Conservation (phyloP, 37 sponge, comb jelly and placozoan species). For the Chondrosia reniformis region DNA sequence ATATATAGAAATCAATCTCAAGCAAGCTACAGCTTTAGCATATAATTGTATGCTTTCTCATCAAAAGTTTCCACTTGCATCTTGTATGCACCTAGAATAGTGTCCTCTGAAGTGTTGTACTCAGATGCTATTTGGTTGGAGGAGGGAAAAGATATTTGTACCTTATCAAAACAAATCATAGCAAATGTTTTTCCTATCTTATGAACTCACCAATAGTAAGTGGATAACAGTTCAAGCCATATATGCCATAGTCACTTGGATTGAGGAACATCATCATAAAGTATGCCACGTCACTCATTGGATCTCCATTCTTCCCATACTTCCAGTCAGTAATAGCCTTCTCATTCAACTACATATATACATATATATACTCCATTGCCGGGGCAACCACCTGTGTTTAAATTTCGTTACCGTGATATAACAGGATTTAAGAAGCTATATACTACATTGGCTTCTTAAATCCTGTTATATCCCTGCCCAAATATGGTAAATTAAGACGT, state of each 20-base stretch:
- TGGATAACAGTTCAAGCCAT: neutral
- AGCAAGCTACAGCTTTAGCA: constrained; percentile 11
- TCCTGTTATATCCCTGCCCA: no score
- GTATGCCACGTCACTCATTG: neutral
- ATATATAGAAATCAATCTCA: neutral
- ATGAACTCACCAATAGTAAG: neutral
- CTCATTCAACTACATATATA: neutral
- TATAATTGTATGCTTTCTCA: neutral
- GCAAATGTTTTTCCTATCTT: neutral
- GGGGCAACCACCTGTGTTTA: no score
- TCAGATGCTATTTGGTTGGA: neutral
- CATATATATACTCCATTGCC: constrained; percentile 2
- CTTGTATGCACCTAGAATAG: neutral
- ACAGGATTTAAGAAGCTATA: no score
- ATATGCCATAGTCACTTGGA: neutral
- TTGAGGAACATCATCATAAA: neutral
- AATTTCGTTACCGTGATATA: no score
- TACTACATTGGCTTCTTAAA: no score
- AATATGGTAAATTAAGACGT: no score
- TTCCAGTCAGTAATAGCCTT: constrained; percentile 9
- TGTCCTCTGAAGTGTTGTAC: neutral
- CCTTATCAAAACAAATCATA: neutral
- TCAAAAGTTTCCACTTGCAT: neutral
- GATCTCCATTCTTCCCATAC: neutral
- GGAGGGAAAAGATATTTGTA: neutral